A percentile compares a stretch with the other conserved stretches of the same genome.
Conservation (phyloP, 2,888 invertebrate species). For the Syrista parreyssii region DNA sequence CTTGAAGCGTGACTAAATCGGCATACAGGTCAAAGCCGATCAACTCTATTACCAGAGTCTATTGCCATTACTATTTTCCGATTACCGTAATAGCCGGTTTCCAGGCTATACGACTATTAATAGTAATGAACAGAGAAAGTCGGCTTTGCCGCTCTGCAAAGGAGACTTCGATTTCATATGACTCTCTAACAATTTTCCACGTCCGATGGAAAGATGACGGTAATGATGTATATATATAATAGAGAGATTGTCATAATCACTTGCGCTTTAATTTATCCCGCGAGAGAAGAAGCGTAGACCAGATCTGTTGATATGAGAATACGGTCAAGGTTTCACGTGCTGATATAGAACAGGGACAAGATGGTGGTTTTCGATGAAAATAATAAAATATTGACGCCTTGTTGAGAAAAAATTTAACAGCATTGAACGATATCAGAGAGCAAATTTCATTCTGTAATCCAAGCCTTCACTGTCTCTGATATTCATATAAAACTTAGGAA, state of each 20-base stretch:
- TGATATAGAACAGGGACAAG: conserved; percentile 17
- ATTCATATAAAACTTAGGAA: neutral
- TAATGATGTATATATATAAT: neutral
- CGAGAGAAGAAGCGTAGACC: neutral
- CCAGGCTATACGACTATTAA: conserved; percentile 42
- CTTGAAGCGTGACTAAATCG: neutral
- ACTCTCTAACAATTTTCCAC: neutral
- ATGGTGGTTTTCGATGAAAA: neutral
- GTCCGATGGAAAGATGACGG: neutral
- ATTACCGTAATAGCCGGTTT: conserved; percentile 44
- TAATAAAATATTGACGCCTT: neutral
- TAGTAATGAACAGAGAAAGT: conserved; percentile 46
- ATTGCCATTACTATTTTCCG: conserved; percentile 31
- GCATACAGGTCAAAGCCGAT: neutral
- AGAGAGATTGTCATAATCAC: neutral
- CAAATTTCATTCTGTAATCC: neutral
- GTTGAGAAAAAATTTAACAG: neutral
- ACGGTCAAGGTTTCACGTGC: conserved; percentile 29
- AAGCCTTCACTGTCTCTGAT: neutral
- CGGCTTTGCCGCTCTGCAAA: conserved; percentile 14
- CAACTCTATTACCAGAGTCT: neutral
- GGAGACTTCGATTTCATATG: neutral
- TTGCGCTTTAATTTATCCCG: neutral
- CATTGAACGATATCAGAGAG: neutral
- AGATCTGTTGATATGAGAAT: conserved; percentile 29